Evolutionary conservation across 2,797 vertebrate genomes (phyloP).

Genomic region (Pyrocephalus nanus): DNA sequence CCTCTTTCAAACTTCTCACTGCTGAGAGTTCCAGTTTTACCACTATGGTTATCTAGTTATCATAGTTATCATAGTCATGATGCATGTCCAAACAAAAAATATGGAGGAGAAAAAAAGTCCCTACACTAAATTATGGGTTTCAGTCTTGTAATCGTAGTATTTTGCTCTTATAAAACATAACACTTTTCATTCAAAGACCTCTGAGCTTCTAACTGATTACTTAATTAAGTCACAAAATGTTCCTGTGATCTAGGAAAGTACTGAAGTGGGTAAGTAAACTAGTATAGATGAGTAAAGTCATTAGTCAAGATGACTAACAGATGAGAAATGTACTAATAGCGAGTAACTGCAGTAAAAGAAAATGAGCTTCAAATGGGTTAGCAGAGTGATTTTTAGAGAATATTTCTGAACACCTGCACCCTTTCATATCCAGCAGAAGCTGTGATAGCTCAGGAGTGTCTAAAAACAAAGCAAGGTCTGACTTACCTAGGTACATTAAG

Average conservation of each 20-base stretch:
- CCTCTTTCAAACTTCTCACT: neutral
- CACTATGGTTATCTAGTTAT: neutral
- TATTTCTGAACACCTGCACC: slow-evolving; percentile 27
- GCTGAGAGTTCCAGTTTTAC: neutral
- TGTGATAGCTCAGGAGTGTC: neutral
- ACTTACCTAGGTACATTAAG: neutral
- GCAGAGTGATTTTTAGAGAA: neutral
- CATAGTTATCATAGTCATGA: neutral
- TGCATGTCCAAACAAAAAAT: neutral
- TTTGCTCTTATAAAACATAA: neutral
- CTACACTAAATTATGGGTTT: neutral
- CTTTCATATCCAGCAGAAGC: neutral
- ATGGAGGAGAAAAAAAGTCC: neutral
- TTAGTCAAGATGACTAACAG: slow-evolving; percentile 61
- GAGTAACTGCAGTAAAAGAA: neutral
- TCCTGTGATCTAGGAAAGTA: slow-evolving; percentile 36
- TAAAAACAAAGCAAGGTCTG: neutral
- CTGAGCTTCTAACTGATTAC: neutral
- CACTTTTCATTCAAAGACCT: slow-evolving; percentile 28
- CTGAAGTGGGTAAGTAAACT: slow-evolving; percentile 49
- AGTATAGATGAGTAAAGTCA: slow-evolving; percentile 36
- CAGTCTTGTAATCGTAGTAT: neutral
- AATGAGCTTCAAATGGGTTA: slow-evolving; percentile 12
- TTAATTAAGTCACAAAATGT: slow-evolving; percentile 34
- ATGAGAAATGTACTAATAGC: slow-evolving; percentile 43